Conservation (phyloP, 2,888 invertebrate genomes). For the Drosophila antonietae region DNA sequence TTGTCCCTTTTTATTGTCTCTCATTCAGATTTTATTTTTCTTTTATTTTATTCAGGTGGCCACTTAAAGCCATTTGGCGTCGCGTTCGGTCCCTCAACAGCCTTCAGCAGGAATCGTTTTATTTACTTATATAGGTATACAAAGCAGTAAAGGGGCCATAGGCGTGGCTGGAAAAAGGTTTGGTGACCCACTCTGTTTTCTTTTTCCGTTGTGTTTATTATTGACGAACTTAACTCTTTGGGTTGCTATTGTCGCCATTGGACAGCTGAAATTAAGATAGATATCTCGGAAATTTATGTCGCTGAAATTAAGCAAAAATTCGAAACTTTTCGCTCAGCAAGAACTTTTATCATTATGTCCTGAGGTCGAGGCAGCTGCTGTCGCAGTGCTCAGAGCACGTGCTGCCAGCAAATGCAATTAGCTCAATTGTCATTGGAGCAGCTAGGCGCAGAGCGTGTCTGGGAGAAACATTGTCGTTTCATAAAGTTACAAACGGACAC, state of each 20-base stretch:
- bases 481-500: constrained; percentile 62
- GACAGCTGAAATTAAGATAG: constrained; percentile 72
- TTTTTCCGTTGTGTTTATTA: constrained; percentile 33
- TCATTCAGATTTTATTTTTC: constrained; percentile 22
- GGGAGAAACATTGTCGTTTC: constrained; percentile 57
- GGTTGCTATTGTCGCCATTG: constrained; percentile 18
- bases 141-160: constrained; percentile 35
- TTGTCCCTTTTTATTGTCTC: constrained; percentile 42
- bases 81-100: constrained; percentile 51
- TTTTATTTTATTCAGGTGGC: constrained; percentile 44
- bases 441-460: constrained; percentile 26
- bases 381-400: constrained; percentile 49
- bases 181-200: constrained; percentile 14
- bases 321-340: constrained; percentile 38
- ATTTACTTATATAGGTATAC: constrained; percentile 63
- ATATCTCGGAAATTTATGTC: constrained; percentile 63
- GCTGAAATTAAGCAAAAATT: constrained; percentile 38
- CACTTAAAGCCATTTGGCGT: constrained; percentile 47
- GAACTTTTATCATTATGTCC: constrained; percentile 59
- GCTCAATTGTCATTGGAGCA: constrained; percentile 75
- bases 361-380: constrained; percentile 24
- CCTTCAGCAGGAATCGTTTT: constrained; percentile 61
- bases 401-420: constrained; percentile 69
- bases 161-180: constrained; percentile 27
- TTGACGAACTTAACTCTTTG: constrained; percentile 66